Conservation (phyloP, 2,113 vertebrate genomes). For the Dinomys branickii region DNA sequence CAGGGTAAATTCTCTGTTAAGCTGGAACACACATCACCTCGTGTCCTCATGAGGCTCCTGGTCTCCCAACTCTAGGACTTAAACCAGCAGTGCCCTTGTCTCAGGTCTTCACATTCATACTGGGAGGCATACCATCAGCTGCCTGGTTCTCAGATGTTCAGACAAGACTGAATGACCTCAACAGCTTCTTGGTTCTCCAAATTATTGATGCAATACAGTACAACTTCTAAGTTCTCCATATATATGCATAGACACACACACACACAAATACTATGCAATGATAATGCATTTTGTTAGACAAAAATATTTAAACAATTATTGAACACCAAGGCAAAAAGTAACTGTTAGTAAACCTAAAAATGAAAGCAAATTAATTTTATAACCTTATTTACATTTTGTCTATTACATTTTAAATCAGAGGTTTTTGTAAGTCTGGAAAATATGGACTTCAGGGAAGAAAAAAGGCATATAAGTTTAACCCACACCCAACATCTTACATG, state of each 20-base stretch:
- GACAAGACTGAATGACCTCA: neutral
- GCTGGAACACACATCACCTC: neutral
- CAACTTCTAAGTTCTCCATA: neutral
- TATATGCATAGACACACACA: neutral
- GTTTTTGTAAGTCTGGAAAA: neutral
- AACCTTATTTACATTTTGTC: conserved; percentile 8
- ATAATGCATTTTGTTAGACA: neutral
- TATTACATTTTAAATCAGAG: neutral
- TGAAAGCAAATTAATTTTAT: neutral
- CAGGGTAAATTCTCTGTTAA: neutral
- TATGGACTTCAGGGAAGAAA: neutral
- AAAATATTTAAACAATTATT: neutral
- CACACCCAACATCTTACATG: neutral
- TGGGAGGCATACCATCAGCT: neutral
- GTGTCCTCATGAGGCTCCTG: neutral
- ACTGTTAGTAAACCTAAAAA: neutral
- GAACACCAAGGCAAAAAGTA: neutral
- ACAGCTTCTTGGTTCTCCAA: neutral
- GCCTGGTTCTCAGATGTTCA: neutral
- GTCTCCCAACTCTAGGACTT: neutral
- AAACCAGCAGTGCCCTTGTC: too few relatives aligned
- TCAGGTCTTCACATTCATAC: neutral
- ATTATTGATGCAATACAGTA: too few relatives aligned
- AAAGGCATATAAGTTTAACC: neutral
- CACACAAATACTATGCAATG: neutral